Conservation (phyloP, 2,888 invertebrate genomes). For the Drosophila mayaguana region DNA sequence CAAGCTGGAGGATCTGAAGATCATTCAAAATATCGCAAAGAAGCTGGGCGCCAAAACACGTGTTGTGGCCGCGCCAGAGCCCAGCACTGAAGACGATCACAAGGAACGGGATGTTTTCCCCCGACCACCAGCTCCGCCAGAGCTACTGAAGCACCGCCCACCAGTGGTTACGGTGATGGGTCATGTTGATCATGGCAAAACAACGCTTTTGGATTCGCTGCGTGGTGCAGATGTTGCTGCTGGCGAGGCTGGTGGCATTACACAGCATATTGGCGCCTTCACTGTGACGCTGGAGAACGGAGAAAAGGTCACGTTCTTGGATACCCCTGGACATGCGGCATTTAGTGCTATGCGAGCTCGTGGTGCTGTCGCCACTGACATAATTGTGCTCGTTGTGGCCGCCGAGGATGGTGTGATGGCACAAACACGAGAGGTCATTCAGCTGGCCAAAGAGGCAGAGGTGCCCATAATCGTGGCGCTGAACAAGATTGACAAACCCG, state of each 20-base stretch:
- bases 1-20: conserved; percentile 88
- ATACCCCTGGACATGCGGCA: conserved; percentile 99
- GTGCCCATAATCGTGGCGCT: conserved; percentile 98
- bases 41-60: conserved; percentile 89
- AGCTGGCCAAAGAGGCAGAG: conserved; percentile 92
- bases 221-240: conserved; percentile 94
- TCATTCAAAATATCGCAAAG: conserved; percentile 89
- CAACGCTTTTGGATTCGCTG: conserved; percentile 95
- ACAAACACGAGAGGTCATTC: conserved; percentile 96
- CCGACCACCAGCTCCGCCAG: conserved; percentile 88
- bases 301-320: conserved; percentile 95
- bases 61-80: conserved; percentile 86
- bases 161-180: conserved; percentile 99
- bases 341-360: conserved; percentile 96
- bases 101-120: conserved; percentile 87
- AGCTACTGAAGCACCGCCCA: conserved; percentile 90
- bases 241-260: conserved; percentile 98
- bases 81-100: conserved; percentile 54
- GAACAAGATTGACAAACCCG: conserved; percentile 98
- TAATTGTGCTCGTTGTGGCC: conserved; percentile 97
- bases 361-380: conserved; percentile 97
- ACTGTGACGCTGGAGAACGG: conserved; percentile 90
- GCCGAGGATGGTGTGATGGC: conserved; percentile 99
- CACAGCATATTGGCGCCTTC: conserved; percentile 99
- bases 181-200: conserved; percentile 99